Evolutionary conservation across 1,140 invertebrate genomes (phyloP).

Genomic region (Drosophila yakuba): DNA sequence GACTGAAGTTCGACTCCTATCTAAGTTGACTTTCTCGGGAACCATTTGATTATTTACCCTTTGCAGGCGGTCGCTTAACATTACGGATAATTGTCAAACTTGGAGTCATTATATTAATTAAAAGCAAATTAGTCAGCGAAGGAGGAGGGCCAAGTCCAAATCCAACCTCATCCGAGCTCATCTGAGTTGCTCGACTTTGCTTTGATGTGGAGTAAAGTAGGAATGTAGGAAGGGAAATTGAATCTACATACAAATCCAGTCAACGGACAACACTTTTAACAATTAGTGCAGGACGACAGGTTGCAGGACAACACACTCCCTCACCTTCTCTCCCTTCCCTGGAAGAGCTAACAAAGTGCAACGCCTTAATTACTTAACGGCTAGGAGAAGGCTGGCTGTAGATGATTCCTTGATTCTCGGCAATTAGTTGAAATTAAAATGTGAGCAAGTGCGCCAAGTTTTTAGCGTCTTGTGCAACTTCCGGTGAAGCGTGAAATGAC

Average conservation of each 20-base stretch:
- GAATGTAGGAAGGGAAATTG: constrained; percentile 51
- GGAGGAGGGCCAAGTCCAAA: constrained; percentile 4
- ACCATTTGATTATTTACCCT: constrained; percentile 66
- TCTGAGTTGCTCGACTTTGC: constrained; percentile 46
- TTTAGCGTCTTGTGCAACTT: constrained; percentile 68
- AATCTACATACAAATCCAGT: constrained; percentile 80
- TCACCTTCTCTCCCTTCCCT: neutral
- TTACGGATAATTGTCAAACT: constrained; percentile 75
- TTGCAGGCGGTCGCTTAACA: constrained; percentile 38
- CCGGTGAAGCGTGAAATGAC: constrained; percentile 65
- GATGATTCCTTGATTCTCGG: constrained; percentile 38
- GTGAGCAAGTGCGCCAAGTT: constrained; percentile 60
- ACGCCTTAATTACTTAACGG: constrained; percentile 78
- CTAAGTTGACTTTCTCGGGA: constrained; percentile 10
- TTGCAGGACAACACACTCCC: constrained; percentile 9
- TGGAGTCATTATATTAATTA: constrained; percentile 81
- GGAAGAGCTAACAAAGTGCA: constrained; percentile 73
- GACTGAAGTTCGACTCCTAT: neutral
- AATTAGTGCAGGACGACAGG: constrained; percentile 55
- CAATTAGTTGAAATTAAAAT: constrained; percentile 84
- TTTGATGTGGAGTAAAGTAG: constrained; percentile 39
- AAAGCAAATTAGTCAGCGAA: constrained; percentile 74
- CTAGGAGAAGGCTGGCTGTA: neutral
- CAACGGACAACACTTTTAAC: constrained; percentile 59
- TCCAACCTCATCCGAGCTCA: constrained; percentile 8